phyloP scores from a whole-genome alignment of 2,113 vertebrate species.

The Chrysemys picta region DNA sequence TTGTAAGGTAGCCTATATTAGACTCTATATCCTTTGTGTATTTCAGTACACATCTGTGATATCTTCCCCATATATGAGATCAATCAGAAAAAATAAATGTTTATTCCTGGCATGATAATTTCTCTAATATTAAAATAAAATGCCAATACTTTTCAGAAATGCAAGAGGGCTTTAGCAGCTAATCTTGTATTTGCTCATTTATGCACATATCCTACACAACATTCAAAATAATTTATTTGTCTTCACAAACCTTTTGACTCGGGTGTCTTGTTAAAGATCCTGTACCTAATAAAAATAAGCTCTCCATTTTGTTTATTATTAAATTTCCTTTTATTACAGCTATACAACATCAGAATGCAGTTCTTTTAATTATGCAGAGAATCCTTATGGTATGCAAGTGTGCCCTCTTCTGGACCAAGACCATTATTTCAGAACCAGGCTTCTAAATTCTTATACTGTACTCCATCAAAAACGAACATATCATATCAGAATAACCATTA shows the following conservation, averaged over 20 bases:
- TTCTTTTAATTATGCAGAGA: neutral
- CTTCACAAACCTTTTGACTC: conserved; percentile 28
- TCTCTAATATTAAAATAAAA: neutral
- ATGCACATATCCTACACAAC: neutral
- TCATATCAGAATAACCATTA: neutral
- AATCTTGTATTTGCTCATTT: neutral
- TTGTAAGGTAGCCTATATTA: neutral
- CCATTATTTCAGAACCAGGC: neutral
- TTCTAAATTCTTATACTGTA: neutral
- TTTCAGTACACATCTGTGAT: neutral
- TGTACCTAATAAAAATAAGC: conserved; percentile 43
- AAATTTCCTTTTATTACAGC: conserved; percentile 28
- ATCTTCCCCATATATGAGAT: neutral
- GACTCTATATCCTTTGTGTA: neutral
- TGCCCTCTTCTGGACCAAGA: conserved; percentile 79
- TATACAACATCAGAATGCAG: neutral
- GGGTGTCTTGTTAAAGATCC: conserved; percentile 38
- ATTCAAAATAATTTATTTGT: neutral
- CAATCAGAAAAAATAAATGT: neutral
- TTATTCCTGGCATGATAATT: neutral
- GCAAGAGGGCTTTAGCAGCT: neutral
- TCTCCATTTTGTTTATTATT: conserved; percentile 27
- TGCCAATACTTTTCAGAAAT: neutral
- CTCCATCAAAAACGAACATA: neutral
- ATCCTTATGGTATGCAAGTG: conserved; percentile 63